Evolutionary conservation across 2,888 invertebrate genomes (phyloP), one percentile per base, ranked within the genome.

Genomic region (Cheiracanthium punctorium): DNA sequence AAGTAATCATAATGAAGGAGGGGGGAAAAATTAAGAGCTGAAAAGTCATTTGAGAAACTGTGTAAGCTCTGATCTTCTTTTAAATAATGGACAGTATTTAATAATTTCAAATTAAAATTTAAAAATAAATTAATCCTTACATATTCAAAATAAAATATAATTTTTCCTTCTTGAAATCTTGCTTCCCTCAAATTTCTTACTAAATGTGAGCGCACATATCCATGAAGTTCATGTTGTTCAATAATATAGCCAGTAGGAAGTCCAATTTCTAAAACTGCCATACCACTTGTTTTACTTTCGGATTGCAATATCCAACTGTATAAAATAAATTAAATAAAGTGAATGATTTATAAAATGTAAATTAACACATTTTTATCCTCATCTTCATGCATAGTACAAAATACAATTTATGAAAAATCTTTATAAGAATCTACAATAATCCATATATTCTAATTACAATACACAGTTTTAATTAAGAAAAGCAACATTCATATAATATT

Each of bases 191-290:
- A 93, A 91, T 96, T 95, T 79, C 95, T 93, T 72, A 97, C 96
- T 88, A 94, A 93, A 73, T 94, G 94, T n/a, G 95, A 95, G 76
- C 95, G 93, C 88, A 97, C 96, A 91, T 98, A 97, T 1, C 93
- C 93, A 92, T 98, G 96, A 24, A 98, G 93, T 89, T 94, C 95
- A 92, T 97, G 97, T 90, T 98, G 97, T 91, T 97, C 97, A 88
- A 97, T 94, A 92, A 96, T 95, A 92, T 97, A 97, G n/a, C 97
- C 97, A 0, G 97, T 97, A 7, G 97, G 97, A 90, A 97, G 94
- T 4, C 95, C 94, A 64, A 97, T 95, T 92, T 96, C 96, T 88
- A 98, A 92, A 80, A 97, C 95, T 0, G 97, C 95, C 95, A 97
- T 94, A 70, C 97, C 97, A 0, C 97, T 97, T 74, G 96, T 94